Base-by-base conservation (phyloP, 2,888 invertebrate genomes). In the Drosophila austrosaltans region DNA sequence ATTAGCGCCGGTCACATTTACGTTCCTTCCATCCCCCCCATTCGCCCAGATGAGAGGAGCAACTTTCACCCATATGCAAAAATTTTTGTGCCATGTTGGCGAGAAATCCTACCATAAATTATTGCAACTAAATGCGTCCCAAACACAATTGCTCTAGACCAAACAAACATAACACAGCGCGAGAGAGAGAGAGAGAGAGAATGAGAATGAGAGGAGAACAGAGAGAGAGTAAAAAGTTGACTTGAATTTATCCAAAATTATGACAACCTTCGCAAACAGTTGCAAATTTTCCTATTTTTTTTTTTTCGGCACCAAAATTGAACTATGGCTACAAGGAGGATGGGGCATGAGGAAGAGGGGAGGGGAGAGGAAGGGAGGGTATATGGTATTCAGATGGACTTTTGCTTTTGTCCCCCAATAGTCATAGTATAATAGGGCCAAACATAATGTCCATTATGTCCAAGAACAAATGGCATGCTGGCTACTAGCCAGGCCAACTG, bases 381-480 rank as follows among this genome's bases (percentile, higher is more conserved):
- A 7, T 32, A 6, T 32, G 22, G 10, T 6, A 32, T 32, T 32
- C 1, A 22, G 20, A 53, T 16, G 42, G 32, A 36, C 7, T 36
- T 16, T 58, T 62, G 69, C 80, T 87, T 87, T 85, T 85, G 89
- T 89, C 72, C 77, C 77, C 48, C 56, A 32, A 16, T 53, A 72
- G 63, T 61, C 72, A 72, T 67, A 85, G 82, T 84, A 90, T 90
- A 90, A 92, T 91, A 88, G 90, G 72, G 82, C 69, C 66, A 83
- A 63, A 76, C 90, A 89, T 92, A 90, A 92, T 91, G 91, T 89
- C 91, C 92, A 91, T 92, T 92, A 92, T 91, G 87, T 85, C 25
- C 48, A 91, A 89, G 86, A 91, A 91, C 91, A 92, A 91, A 91
- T 90, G 91, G 89, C 86, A 86, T 80, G 84, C 78, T 77, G 48